Conservation (phyloP, 2,888 invertebrate species). For the Acheta domesticus region DNA sequence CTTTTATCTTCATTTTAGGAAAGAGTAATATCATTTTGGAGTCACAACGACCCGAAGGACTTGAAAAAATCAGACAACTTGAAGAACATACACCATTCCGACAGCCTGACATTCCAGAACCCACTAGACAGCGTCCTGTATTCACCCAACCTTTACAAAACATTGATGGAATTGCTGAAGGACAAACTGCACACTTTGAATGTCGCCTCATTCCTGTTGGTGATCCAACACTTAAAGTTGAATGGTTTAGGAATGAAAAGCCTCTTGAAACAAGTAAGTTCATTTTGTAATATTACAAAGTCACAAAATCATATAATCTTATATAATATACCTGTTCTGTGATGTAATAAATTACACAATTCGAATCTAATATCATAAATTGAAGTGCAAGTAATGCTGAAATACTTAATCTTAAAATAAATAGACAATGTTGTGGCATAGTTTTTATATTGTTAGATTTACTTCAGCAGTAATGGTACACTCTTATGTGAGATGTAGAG, state of each 20-base stretch:
- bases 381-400: too few relatives aligned
- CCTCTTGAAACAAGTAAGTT: slow-evolving; percentile 75
- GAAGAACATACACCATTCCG: slow-evolving; percentile 78
- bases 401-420: too few relatives aligned
- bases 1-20: slow-evolving; percentile 46
- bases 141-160: slow-evolving; percentile 93
- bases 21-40: slow-evolving; percentile 82
- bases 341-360: too few relatives aligned
- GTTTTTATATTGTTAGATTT: too few relatives aligned
- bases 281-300: background rate
- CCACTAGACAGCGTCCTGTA: slow-evolving; percentile 86
- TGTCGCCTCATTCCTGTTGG: slow-evolving; percentile 91
- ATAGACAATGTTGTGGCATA: too few relatives aligned
- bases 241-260: slow-evolving; percentile 93
- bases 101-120: slow-evolving; percentile 75
- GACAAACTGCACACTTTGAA: slow-evolving; percentile 92
- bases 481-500: too few relatives aligned
- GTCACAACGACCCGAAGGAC: slow-evolving; percentile 90
- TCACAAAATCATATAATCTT: background rate
- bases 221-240: slow-evolving; percentile 90
- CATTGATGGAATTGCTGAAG: slow-evolving; percentile 81
- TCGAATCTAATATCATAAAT: too few relatives aligned
- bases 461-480: too few relatives aligned
- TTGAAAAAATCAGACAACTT: slow-evolving; percentile 85
- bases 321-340: too few relatives aligned